Base-by-base conservation (phyloP, 2,888 invertebrate species). In the Rapana venosa region DNA sequence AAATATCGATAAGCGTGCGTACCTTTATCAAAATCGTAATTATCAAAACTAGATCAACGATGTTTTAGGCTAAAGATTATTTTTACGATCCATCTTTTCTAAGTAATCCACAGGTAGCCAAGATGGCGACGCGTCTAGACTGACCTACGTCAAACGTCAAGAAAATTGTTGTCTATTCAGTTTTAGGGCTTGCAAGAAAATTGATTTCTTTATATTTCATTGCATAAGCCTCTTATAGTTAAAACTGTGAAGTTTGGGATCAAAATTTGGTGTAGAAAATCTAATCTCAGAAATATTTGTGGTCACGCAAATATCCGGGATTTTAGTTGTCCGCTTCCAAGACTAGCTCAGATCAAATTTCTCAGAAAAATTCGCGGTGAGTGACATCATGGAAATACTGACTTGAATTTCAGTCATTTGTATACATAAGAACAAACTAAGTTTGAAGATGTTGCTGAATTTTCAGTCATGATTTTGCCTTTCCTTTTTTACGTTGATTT, bases 391-490 rank as follows among this genome's bases (percentile, higher is more conserved):
- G 15, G 32, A 32, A 26, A 26, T 35, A 79, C 13, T 26, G 17
- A 32, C 15, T 1, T 32, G 30, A 35, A 79, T 79, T 79, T 32
- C 32, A 32, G 32, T 11, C 77, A 32, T 35, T 32, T 79, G 5
- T 79, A 20, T 13, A 79, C 77, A 79, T 13, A 15, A 26, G 15
- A 79, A 79, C 32, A 35, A 79, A 32, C 17, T 35, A 17, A 15
- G 32, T 35, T 26, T 35, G 77, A 15, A 79, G 77, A 58, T 85
- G 20, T 30, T 26, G 30, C 58, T 30, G n/a, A 85, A n/a, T 56
- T 85, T 85, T 85, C 85, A 85, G 58, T 58, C 85, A 85, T 85
- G 85, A 85, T 85, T 85, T 13, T 58, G 85, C 85, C 30, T 83
- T 32, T 13, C 26, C 30, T 32, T 79, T 79, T 32, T 15, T 8